phyloP scores from a whole-genome alignment of 2,888 invertebrate genomes.

The Leucophora obtusa region DNA sequence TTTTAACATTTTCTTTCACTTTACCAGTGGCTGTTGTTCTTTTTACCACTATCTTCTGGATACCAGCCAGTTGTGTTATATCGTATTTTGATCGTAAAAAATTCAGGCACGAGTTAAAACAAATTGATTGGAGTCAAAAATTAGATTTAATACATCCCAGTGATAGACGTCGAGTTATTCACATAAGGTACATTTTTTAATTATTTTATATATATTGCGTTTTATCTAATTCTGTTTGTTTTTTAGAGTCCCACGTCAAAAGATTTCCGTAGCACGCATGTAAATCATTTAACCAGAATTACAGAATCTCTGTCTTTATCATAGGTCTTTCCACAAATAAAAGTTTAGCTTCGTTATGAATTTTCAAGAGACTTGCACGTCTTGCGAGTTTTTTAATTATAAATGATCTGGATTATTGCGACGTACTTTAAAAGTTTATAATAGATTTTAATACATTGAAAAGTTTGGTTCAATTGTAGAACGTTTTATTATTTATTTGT shows the following conservation, averaged over 20 bases:
- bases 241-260: slow-evolving; percentile 77
- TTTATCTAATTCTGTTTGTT: background rate
- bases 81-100: slow-evolving; percentile 90
- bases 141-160: slow-evolving; percentile 87
- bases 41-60: slow-evolving; percentile 95
- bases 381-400: too few species aligned
- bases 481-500: too few species aligned
- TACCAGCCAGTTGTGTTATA: slow-evolving; percentile 93
- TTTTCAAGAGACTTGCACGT: too few species aligned
- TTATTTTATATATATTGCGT: background rate
- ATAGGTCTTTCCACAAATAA: too few species aligned
- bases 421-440: too few species aligned
- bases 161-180: slow-evolving; percentile 85
- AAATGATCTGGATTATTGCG: too few species aligned
- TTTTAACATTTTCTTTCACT: background rate
- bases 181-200: slow-evolving; percentile 80
- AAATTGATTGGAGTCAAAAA: slow-evolving; percentile 85
- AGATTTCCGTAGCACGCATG: slow-evolving; percentile 76
- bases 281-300: slow-evolving; percentile 28
- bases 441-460: too few species aligned
- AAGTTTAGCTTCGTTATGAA: too few species aligned
- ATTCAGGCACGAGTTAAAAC: slow-evolving; percentile 85
- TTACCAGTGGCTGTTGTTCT: slow-evolving; percentile 85
- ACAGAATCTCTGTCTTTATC: too few species aligned
- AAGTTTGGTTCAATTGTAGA: too few species aligned